These are phyloP conservation scores for Polietes domitor DNA, from an alignment of 2,888 invertebrate genomes.

Conservation along the genomic window DNA sequence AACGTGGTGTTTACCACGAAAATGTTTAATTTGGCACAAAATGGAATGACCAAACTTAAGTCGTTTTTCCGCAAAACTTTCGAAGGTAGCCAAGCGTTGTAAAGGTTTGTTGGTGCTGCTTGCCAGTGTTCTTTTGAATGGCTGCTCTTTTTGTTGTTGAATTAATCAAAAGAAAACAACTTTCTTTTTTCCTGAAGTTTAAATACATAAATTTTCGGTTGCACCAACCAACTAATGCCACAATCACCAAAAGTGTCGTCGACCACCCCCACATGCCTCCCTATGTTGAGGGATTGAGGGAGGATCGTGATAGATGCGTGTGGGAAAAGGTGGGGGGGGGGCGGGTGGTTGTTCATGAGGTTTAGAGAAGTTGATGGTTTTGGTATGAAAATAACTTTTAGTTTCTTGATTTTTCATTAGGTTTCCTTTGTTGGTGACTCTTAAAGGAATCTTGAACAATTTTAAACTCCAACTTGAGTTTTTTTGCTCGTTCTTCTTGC, in stretches of 20 bases:
- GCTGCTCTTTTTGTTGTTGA: slow-evolving; percentile 1
- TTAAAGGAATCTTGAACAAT: slow-evolving; percentile 31
- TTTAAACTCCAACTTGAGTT: slow-evolving; percentile 47
- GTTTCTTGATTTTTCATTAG: slow-evolving; percentile 53
- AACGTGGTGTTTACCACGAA: background rate
- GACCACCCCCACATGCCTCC: background rate
- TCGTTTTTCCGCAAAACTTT: slow-evolving; percentile 5
- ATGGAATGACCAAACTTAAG: background rate
- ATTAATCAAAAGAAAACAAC: slow-evolving; percentile 34
- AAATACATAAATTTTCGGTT: slow-evolving; percentile 36
- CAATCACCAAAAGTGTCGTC: slow-evolving; percentile 17
- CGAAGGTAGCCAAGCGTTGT: background rate
- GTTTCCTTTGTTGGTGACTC: slow-evolving; percentile 19
- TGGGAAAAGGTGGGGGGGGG: background rate
- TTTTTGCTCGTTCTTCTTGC: background rate
- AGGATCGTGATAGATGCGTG: background rate
- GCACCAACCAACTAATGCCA: slow-evolving; percentile 9
- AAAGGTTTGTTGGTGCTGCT: background rate
- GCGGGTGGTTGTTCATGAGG: too few relatives aligned
- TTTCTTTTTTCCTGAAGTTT: slow-evolving; percentile 13
- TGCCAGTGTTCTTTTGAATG: background rate
- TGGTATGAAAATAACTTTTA: slow-evolving; percentile 55
- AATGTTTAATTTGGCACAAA: background rate
- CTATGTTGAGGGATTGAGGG: background rate
- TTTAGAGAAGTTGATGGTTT: background rate